Conservation (phyloP, 2,113 vertebrate genomes). For the Hydropotes inermis region DNA sequence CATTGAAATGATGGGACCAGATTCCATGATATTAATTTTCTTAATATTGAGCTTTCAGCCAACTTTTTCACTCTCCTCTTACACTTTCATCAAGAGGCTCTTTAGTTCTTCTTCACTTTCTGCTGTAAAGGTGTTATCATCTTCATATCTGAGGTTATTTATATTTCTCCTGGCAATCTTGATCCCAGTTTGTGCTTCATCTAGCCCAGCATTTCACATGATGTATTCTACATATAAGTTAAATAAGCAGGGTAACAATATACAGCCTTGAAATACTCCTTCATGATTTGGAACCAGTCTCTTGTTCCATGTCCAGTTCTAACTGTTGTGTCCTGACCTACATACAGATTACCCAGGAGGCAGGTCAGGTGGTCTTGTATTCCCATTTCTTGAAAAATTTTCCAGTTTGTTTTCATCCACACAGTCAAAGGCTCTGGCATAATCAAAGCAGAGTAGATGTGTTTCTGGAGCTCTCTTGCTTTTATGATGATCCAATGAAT, state of each 20-base stretch:
- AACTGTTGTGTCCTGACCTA: not conserved
- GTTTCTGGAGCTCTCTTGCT: not conserved
- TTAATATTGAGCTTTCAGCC: not conserved
- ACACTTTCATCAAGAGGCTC: not conserved
- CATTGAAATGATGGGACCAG: not conserved
- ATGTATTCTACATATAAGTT: not conserved
- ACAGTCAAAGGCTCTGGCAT: not conserved
- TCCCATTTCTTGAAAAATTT: not conserved
- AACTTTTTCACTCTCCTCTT: not conserved
- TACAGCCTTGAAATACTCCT: not conserved
- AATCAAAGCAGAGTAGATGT: not conserved
- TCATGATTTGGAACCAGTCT: accelerated
- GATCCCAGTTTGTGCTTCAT: not conserved
- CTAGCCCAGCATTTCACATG: not conserved
- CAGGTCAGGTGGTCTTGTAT: not conserved
- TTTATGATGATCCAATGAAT: not conserved
- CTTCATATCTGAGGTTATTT: not conserved
- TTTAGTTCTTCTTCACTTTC: not conserved
- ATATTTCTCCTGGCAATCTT: not conserved
- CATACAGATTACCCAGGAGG: not conserved
- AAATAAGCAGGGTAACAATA: not conserved
- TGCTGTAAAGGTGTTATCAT: not conserved
- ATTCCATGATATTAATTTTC: not conserved
- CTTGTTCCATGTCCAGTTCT: not conserved
- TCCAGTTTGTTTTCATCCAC: not conserved